phyloP scores from a whole-genome alignment of 2,113 vertebrate genomes.

The Myotis davidii region DNA sequence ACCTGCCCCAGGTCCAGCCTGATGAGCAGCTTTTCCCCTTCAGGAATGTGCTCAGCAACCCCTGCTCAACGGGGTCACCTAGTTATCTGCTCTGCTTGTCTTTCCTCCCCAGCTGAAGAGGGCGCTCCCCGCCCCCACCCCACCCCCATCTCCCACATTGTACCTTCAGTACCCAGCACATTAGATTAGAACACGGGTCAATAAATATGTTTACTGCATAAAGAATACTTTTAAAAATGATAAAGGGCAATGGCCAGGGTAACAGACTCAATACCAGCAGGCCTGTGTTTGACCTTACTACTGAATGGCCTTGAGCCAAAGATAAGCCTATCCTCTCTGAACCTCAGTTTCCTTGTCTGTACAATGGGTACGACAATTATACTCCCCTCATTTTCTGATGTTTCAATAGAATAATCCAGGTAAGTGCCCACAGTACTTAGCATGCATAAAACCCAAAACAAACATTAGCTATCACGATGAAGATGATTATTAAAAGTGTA shows the following conservation, averaged over 20 bases:
- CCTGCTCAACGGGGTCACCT: neutral
- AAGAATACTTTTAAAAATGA: neutral
- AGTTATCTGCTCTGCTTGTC: neutral
- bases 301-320: neutral
- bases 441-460: neutral
- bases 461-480: neutral
- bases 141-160: neutral
- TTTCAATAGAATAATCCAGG: neutral
- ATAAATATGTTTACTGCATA: neutral
- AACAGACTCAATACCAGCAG: neutral
- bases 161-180: neutral
- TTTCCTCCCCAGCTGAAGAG: neutral
- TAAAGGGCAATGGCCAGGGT: neutral
- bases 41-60: neutral
- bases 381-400: neutral
- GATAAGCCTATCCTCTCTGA: neutral
- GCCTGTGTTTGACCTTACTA: neutral
- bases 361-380: neutral
- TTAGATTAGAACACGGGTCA: neutral
- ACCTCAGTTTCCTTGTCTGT: conserved; percentile 3
- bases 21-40: neutral
- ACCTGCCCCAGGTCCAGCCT: neutral
- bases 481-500: neutral
- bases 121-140: no score
- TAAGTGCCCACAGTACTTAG: neutral